Conservation (phyloP, 2,888 invertebrate species). For the Drosophila barbarae region DNA sequence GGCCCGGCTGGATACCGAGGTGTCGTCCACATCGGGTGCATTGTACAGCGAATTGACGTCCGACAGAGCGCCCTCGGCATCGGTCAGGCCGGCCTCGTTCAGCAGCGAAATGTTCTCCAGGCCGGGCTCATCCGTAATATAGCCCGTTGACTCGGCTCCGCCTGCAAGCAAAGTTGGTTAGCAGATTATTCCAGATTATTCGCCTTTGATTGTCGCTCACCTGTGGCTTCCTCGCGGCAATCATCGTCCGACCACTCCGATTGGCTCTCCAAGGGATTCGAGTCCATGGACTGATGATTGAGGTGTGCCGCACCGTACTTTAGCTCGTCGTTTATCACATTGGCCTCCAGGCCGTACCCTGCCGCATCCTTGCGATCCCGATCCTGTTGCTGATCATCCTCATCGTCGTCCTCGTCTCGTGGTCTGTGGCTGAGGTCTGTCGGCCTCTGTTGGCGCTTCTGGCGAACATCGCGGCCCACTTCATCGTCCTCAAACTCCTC, state of each 20-base stretch:
- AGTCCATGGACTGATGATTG: constrained; percentile 79
- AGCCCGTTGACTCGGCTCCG: constrained; percentile 87
- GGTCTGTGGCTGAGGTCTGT: constrained; percentile 14
- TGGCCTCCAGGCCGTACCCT: constrained; percentile 70
- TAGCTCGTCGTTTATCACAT: constrained; percentile 80
- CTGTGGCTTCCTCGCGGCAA: constrained; percentile 84
- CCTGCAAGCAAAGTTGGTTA: constrained; percentile 65
- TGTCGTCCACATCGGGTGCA: constrained; percentile 84
- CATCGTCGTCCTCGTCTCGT: constrained; percentile 40
- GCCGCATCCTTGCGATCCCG: constrained; percentile 54
- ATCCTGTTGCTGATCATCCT: constrained; percentile 51
- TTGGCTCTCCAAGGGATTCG: constrained; percentile 84
- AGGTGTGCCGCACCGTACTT: constrained; percentile 80
- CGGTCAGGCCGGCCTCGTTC: constrained; percentile 91
- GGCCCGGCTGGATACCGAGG: constrained; percentile 90
- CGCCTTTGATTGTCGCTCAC: constrained; percentile 46
- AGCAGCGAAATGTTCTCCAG: constrained; percentile 91
- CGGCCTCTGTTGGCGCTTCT: constrained; percentile 60
- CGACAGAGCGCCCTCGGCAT: constrained; percentile 92
- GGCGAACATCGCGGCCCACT: constrained; percentile 76
- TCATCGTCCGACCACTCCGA: constrained; percentile 90
- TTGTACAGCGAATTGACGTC: constrained; percentile 92
- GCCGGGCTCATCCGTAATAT: constrained; percentile 93
- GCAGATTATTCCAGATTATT: not conserved
- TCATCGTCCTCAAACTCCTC: constrained; percentile 79